Evolutionary conservation across 2,797 vertebrate species (phyloP).

Genomic region (Heteromormyrus szaboi): DNA sequence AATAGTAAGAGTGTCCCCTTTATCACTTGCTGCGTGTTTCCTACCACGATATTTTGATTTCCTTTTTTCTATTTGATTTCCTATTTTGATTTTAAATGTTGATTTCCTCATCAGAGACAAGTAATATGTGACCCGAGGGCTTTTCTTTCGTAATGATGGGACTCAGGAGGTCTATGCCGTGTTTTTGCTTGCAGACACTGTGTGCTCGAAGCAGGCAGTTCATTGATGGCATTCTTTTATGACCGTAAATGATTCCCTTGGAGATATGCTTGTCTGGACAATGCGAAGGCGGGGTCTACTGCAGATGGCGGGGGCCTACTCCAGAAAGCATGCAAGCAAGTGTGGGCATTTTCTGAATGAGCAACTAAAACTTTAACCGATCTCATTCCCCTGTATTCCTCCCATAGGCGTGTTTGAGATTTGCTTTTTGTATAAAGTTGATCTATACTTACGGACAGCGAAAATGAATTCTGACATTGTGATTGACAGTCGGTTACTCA

Average conservation of each 20-base stretch:
- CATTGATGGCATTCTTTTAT: neutral
- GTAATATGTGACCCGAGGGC: neutral
- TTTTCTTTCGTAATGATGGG: neutral
- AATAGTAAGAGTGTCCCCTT: neutral
- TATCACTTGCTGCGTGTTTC: neutral
- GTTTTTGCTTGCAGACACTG: neutral
- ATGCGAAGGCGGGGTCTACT: neutral
- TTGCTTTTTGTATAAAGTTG: neutral
- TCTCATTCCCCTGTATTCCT: neutral
- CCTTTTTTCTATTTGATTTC: too few relatives aligned
- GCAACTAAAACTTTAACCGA: neutral
- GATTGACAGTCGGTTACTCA: neutral
- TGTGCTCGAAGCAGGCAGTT: neutral
- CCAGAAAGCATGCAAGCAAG: neutral
- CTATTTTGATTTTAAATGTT: neutral
- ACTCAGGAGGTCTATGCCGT: neutral
- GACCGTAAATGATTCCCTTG: neutral
- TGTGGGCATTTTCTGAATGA: neutral
- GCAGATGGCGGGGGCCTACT: neutral
- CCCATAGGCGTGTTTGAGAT: neutral
- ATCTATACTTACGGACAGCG: neutral
- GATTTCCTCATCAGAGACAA: neutral
- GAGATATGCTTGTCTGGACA: neutral
- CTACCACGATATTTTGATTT: neutral
- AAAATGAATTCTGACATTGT: neutral